Conservation (phyloP, 2,113 vertebrate species). For the Notarius lentiginosus region DNA sequence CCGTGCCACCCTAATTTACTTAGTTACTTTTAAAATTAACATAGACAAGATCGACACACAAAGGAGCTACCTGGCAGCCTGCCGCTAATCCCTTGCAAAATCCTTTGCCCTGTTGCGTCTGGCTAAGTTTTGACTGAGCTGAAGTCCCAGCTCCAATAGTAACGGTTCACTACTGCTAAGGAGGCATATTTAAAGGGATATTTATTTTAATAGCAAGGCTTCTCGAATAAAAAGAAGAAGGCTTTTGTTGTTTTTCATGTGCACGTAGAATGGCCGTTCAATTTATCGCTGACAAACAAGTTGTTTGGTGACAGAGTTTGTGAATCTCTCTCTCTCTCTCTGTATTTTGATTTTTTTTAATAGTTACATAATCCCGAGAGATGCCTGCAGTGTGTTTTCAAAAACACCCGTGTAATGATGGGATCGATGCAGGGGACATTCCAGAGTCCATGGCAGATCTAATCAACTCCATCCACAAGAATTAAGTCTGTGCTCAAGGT, state of each 20-base stretch:
- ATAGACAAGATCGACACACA: no score
- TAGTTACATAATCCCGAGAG: slow-evolving; percentile 18
- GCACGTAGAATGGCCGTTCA: neutral
- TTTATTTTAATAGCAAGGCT: neutral
- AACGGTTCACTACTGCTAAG: no score
- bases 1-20: no score
- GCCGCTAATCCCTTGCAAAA: no score
- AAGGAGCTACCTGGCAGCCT: no score
- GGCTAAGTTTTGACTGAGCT: no score
- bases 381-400: slow-evolving; percentile 16
- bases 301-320: neutral
- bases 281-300: neutral
- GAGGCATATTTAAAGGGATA: neutral
- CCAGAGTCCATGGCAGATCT: slow-evolving; percentile 20
- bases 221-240: neutral
- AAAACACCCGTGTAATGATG: slow-evolving; percentile 14
- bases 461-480: slow-evolving; percentile 31
- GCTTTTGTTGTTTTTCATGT: neutral
- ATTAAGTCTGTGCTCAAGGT: slow-evolving; percentile 16
- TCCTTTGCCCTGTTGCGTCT: no score
- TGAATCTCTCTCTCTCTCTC: neutral
- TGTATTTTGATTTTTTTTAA: neutral
- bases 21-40: no score
- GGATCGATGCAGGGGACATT: slow-evolving; percentile 40
- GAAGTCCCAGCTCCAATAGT: no score